Conservation (phyloP, 2,113 vertebrate species). For the Nyctibius bracteatus region DNA sequence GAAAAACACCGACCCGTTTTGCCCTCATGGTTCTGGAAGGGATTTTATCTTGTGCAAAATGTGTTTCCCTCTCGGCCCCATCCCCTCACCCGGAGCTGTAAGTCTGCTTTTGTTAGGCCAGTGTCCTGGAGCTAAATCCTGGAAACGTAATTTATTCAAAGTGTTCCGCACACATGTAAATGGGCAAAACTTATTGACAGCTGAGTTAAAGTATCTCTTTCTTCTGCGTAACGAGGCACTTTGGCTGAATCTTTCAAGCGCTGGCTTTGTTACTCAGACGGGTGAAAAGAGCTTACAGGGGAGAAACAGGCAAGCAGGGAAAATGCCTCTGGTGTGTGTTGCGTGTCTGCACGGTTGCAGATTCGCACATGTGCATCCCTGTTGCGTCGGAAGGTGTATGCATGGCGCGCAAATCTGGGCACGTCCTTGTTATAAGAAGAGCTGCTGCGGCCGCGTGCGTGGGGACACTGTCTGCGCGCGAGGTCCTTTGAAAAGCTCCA, state of each 20-base stretch:
- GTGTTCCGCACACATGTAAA: conserved; percentile 41
- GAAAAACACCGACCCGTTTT: background rate
- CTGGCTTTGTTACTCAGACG: conserved; percentile 29
- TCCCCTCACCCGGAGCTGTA: background rate
- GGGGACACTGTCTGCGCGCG: too few species aligned
- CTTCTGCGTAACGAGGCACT: conserved; percentile 31
- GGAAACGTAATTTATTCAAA: conserved; percentile 61
- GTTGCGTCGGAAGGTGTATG: rapidly evolving
- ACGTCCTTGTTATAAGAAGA: rapidly evolving
- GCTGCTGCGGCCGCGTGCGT: too few species aligned
- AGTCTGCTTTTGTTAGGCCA: conserved; percentile 19
- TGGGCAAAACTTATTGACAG: conserved; percentile 55
- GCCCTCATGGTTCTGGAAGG: background rate
- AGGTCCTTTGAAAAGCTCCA: background rate
- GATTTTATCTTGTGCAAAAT: conserved; percentile 36
- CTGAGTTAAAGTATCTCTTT: conserved; percentile 62
- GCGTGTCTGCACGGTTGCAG: background rate
- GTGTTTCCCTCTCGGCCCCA: background rate
- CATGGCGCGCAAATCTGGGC: background rate
- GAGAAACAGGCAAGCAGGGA: background rate
- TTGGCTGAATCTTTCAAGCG: background rate
- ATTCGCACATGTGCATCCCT: background rate
- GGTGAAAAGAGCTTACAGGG: background rate
- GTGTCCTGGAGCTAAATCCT: conserved; percentile 25
- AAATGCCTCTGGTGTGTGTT: background rate